A percentile compares a stretch with the other conserved stretches of the same genome.
Conservation (phyloP, 2,888 invertebrate genomes). For the Malthinus flaveolus region DNA sequence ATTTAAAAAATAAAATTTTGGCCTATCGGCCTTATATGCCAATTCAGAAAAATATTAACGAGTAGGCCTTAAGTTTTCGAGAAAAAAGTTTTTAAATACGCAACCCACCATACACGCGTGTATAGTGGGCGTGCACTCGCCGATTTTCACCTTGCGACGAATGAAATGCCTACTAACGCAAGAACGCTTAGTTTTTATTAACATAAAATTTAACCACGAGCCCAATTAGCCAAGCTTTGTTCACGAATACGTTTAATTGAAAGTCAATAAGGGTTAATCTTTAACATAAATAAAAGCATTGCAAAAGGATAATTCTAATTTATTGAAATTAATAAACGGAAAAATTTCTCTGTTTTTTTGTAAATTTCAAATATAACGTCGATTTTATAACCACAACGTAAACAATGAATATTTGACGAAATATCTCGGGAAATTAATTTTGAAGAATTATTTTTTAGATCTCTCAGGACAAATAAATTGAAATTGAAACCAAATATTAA, state of each 20-base stretch:
- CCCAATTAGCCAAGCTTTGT: conserved; percentile 11
- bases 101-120: no score
- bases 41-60: no score
- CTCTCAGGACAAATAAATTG: conserved; percentile 24
- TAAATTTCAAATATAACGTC: not conserved
- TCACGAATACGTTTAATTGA: conserved; percentile 14
- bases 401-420: conserved; percentile 12
- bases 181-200: conserved; percentile 12
- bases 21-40: no score
- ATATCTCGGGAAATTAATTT: conserved; percentile 19
- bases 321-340: not conserved
- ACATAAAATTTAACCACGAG: conserved; percentile 10
- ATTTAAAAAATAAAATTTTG: no score
- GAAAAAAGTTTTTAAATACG: no score
- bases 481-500: conserved; percentile 26
- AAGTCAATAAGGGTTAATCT: conserved; percentile 9
- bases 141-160: no score
- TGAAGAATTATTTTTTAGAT: conserved; percentile 19
- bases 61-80: no score
- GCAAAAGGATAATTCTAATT: not conserved
- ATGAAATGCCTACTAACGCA: no score
- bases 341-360: not conserved
- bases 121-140: no score
- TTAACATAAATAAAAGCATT: not conserved
- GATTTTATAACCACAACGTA: conserved; percentile 3